Percentiles rank a stretch among this genome's conserved stretches.
Conservation (phyloP, 2,888 invertebrate genomes). For the Leptothorax acervorum region DNA sequence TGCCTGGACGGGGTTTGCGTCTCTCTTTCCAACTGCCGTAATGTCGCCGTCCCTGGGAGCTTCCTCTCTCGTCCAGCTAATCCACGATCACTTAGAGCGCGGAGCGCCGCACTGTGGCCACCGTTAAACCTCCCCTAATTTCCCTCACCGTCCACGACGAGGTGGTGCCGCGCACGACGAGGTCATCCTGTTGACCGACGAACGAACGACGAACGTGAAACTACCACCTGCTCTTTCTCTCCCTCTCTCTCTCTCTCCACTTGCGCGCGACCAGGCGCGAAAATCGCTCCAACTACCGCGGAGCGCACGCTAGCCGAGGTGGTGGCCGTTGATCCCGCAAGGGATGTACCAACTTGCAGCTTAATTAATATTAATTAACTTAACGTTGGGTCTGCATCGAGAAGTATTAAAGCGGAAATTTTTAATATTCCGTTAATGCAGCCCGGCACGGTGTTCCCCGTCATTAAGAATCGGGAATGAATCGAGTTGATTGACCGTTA, state of each 20-base stretch:
- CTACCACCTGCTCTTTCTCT: neutral
- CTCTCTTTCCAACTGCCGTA: conserved; percentile 52
- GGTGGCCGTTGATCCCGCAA: neutral
- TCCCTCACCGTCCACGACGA: conserved; percentile 65
- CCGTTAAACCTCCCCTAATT: conserved; percentile 80
- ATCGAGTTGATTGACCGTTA: conserved; percentile 19
- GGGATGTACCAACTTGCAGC: conserved; percentile 16
- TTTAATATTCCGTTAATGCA: conserved; percentile 25
- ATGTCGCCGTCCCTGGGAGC: conserved; percentile 40
- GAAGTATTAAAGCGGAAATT: conserved; percentile 22
- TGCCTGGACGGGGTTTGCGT: conserved; percentile 61
- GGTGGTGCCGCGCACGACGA: conserved; percentile 38
- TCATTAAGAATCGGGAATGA: neutral
- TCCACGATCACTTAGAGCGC: conserved; percentile 80
- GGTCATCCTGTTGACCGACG: conserved; percentile 25
- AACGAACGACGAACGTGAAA: conserved; percentile 34
- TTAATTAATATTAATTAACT: conserved; percentile 52
- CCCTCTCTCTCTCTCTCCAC: neutral
- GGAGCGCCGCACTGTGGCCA: conserved; percentile 80
- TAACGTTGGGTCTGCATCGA: neutral
- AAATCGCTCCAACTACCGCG: conserved; percentile 23
- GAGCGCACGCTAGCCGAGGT: neutral
- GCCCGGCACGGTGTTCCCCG: neutral
- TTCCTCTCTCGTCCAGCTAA: conserved; percentile 77
- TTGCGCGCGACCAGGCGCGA: conserved; percentile 49